Evolutionary conservation across 2,797 vertebrate genomes (phyloP).

Genomic region (Esox lucius): DNA sequence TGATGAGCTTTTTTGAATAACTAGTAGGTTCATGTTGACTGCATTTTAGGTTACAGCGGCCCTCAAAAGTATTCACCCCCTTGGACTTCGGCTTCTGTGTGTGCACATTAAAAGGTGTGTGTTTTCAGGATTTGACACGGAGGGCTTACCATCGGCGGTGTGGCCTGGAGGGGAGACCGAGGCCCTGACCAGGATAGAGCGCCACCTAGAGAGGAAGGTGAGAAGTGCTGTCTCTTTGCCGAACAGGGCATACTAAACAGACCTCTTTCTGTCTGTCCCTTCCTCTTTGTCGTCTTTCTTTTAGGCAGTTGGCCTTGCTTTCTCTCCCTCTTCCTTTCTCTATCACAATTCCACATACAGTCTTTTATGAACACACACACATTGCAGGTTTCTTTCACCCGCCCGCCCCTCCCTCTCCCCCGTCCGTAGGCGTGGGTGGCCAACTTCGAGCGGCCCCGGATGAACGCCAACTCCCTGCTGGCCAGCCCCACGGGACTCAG

Average conservation of each 20-base stretch:
- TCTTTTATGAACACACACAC: neutral
- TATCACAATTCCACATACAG: neutral
- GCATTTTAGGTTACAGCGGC: neutral
- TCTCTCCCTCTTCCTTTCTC: no score
- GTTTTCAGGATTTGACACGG: slow-evolving; percentile 74
- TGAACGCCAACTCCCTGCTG: slow-evolving; percentile 80
- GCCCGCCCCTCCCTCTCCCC: neutral
- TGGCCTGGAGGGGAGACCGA: slow-evolving; percentile 80
- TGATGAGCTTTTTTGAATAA: no score
- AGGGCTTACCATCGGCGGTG: slow-evolving; percentile 72
- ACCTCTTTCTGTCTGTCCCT: no score
- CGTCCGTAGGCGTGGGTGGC: slow-evolving; percentile 76
- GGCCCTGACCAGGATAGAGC: slow-evolving; percentile 78
- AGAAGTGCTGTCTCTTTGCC: no score
- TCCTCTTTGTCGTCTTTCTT: no score
- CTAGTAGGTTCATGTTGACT: no score
- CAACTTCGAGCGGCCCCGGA: slow-evolving; percentile 79
- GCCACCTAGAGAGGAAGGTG: slow-evolving; percentile 78
- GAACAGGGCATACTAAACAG: no score
- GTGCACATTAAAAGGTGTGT: no score
- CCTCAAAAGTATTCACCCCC: neutral
- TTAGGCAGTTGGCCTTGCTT: no score
- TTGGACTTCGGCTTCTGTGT: no score
- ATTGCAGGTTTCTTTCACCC: neutral
- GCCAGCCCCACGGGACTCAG: slow-evolving; percentile 21